phyloP scores from a whole-genome alignment of 2,888 invertebrate genomes.

The Cheilosia pagana region DNA sequence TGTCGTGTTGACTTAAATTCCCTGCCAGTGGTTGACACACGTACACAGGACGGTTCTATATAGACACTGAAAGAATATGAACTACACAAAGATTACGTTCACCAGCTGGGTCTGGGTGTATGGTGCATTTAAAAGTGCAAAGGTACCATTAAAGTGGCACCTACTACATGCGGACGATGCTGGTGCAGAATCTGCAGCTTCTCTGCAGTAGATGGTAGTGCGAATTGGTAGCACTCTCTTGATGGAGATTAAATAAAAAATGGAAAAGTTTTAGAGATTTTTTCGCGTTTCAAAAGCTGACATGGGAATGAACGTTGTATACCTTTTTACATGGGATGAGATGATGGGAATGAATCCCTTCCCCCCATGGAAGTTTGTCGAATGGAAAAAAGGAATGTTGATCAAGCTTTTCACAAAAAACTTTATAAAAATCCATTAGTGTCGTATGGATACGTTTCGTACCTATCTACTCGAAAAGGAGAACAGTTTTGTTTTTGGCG shows the following conservation, averaged over 20 bases:
- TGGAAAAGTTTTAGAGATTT: slow-evolving; percentile 45
- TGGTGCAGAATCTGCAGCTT: slow-evolving; percentile 14
- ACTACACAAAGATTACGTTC: slow-evolving; percentile 51
- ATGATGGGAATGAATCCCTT: slow-evolving; percentile 28
- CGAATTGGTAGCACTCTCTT: slow-evolving; percentile 43
- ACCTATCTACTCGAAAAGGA: too few relatives aligned
- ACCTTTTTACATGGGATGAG: slow-evolving; percentile 33
- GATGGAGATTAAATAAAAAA: slow-evolving; percentile 49
- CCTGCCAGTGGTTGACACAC: slow-evolving; percentile 54
- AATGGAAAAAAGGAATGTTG: slow-evolving; percentile 6
- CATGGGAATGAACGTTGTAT: slow-evolving; percentile 65
- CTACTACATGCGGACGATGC: slow-evolving; percentile 34
- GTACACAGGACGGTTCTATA: too few relatives aligned
- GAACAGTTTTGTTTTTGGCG: neutral
- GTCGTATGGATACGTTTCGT: neutral
- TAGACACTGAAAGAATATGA: slow-evolving; percentile 42
- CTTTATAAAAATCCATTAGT: slow-evolving; percentile 71
- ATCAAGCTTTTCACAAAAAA: slow-evolving; percentile 37
- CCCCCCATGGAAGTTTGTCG: slow-evolving; percentile 8
- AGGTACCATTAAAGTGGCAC: slow-evolving; percentile 64
- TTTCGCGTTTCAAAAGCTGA: slow-evolving; percentile 47
- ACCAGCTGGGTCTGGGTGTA: slow-evolving; percentile 33
- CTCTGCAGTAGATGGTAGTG: slow-evolving; percentile 23
- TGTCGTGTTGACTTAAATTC: slow-evolving; percentile 54
- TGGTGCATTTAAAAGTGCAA: slow-evolving; percentile 47